These are phyloP conservation scores for Pachycephus smyrnensis DNA, from an alignment of 2,888 invertebrate genomes.

Conservation along the genomic window DNA sequence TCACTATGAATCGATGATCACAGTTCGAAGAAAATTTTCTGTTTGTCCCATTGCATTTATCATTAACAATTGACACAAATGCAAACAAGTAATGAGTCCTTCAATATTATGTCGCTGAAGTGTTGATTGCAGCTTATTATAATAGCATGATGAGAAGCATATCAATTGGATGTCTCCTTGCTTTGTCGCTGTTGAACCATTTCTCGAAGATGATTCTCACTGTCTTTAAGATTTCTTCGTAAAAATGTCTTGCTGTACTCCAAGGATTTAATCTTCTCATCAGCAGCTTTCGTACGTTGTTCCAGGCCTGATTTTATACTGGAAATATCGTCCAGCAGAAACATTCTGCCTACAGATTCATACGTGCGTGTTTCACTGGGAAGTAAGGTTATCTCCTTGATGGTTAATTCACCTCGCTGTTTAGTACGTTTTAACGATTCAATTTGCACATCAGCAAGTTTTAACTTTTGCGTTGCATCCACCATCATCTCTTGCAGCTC, in stretches of 20 bases:
- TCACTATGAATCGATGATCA: neutral
- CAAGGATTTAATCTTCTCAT: constrained; percentile 78
- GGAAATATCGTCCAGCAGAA: constrained; percentile 77
- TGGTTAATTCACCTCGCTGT: constrained; percentile 79
- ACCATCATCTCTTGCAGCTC: constrained; percentile 86
- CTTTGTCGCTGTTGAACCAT: constrained; percentile 76
- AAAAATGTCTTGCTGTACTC: constrained; percentile 84
- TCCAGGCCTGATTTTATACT: constrained; percentile 76
- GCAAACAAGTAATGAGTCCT: neutral
- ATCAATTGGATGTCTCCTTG: constrained; percentile 48
- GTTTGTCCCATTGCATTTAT: neutral
- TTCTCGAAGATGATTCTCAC: constrained; percentile 87
- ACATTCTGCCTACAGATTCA: constrained; percentile 88
- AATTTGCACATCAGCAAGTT: constrained; percentile 83
- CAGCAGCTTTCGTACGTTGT: constrained; percentile 70
- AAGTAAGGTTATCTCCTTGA: constrained; percentile 72
- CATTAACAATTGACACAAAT: neutral
- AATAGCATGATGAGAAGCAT: neutral
- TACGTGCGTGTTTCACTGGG: constrained; percentile 78
- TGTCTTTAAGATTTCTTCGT: constrained; percentile 84
- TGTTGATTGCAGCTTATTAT: neutral
- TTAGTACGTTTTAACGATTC: constrained; percentile 76
- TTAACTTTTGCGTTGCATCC: constrained; percentile 83
- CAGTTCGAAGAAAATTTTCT: neutral
- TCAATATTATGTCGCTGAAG: neutral